Evolutionary conservation across 2,113 vertebrate species (phyloP).

Genomic region (Aix galericulata): DNA sequence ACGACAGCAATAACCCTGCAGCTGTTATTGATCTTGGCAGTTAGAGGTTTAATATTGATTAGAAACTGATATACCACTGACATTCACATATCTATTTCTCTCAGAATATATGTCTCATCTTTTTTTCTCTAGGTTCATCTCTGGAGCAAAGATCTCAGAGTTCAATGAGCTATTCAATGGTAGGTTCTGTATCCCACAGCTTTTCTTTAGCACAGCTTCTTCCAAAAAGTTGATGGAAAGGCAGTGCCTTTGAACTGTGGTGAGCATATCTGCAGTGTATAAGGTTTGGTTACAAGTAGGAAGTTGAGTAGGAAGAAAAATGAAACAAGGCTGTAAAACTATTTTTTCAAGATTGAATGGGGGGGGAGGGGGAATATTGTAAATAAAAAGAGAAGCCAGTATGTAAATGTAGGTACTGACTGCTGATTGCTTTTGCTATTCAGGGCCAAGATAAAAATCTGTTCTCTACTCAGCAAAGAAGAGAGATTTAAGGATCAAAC

Average conservation of each 20-base stretch:
- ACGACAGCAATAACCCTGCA: conserved; percentile 53
- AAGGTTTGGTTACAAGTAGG: neutral
- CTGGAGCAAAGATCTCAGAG: conserved; percentile 53
- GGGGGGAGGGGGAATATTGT: neutral
- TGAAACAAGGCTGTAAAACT: neutral
- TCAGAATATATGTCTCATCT: conserved; percentile 35
- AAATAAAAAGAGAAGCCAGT: neutral
- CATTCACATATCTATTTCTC: conserved; percentile 44
- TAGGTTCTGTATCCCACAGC: neutral
- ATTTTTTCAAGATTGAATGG: neutral
- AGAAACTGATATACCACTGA: conserved; percentile 67
- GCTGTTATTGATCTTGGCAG: conserved; percentile 69
- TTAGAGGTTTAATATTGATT: conserved; percentile 72
- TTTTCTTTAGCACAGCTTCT: neutral
- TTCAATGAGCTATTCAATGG: conserved; percentile 29
- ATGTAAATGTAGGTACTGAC: neutral
- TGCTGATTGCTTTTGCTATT: neutral
- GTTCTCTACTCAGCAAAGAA: neutral
- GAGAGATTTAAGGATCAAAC: neutral
- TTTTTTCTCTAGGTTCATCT: conserved; percentile 59
- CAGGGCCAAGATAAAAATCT: neutral
- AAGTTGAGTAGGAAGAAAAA: neutral
- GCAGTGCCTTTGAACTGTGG: neutral
- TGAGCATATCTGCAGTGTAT: neutral
- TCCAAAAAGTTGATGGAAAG: neutral